Evolutionary conservation across 2,888 invertebrate genomes (phyloP).

Genomic region (Cheilosia vernalis): DNA sequence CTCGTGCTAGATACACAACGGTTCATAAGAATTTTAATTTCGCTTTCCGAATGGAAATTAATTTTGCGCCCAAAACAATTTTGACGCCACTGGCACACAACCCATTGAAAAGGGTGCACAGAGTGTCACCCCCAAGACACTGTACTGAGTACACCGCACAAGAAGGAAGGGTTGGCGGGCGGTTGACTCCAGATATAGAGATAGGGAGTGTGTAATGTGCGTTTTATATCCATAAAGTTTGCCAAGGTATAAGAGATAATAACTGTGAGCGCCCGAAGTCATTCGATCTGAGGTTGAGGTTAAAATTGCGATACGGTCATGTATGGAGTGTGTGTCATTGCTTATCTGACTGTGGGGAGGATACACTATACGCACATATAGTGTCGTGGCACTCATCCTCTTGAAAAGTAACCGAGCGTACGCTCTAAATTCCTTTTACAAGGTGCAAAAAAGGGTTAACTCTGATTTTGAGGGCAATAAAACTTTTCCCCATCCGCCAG

Average conservation of each 20-base stretch:
- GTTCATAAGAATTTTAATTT: slow-evolving; percentile 77
- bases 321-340: slow-evolving; percentile 26
- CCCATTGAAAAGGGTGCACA: neutral
- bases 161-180: slow-evolving; percentile 53
- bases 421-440: slow-evolving; percentile 73
- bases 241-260: slow-evolving; percentile 55
- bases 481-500: slow-evolving; percentile 35
- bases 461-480: slow-evolving; percentile 71
- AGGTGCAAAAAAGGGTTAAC: slow-evolving; percentile 75
- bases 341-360: slow-evolving; percentile 33
- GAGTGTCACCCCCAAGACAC: slow-evolving; percentile 21
- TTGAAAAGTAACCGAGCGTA: slow-evolving; percentile 65
- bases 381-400: neutral
- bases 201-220: slow-evolving; percentile 69
- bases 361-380: neutral
- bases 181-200: slow-evolving; percentile 66
- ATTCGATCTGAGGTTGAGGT: slow-evolving; percentile 71
- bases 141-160: neutral
- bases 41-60: slow-evolving; percentile 81
- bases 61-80: slow-evolving; percentile 78
- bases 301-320: slow-evolving; percentile 63
- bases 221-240: slow-evolving; percentile 74
- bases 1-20: slow-evolving; percentile 24
- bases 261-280: slow-evolving; percentile 63
- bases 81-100: slow-evolving; percentile 41